phyloP scores from a whole-genome alignment of 1,140 invertebrate genomes.

The Atta texana region DNA sequence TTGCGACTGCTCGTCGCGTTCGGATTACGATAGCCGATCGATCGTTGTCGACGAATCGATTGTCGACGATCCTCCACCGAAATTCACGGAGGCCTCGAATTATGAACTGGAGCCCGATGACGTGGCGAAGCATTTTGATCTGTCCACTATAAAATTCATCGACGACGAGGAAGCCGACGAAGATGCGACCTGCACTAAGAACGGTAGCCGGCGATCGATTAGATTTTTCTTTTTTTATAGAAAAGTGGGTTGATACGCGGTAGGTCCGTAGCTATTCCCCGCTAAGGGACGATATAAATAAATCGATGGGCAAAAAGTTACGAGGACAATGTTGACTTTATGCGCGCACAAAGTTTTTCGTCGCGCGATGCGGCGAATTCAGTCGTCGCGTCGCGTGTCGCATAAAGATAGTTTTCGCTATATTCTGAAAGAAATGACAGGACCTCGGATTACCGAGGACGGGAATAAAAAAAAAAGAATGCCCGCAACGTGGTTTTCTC shows the following conservation, averaged over 20 bases:
- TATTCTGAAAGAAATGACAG: neutral
- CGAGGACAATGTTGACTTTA: slow-evolving; percentile 42
- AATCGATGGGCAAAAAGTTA: slow-evolving; percentile 54
- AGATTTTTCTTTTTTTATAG: slow-evolving; percentile 62
- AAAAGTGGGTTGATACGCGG: slow-evolving; percentile 54
- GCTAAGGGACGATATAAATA: slow-evolving; percentile 59
- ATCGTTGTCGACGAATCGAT: slow-evolving; percentile 68
- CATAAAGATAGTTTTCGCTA: neutral
- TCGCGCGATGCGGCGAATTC: neutral
- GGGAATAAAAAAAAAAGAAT: slow-evolving; percentile 10
- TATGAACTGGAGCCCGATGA: slow-evolving; percentile 68
- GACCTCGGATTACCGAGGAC: neutral
- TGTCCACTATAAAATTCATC: slow-evolving; percentile 83
- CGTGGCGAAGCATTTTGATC: slow-evolving; percentile 80
- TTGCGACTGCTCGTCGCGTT: slow-evolving; percentile 74
- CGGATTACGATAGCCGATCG: slow-evolving; percentile 69
- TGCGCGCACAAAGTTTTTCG: slow-evolving; percentile 18
- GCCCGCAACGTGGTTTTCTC: neutral
- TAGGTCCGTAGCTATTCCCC: slow-evolving; percentile 52
- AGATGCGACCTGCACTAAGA: slow-evolving; percentile 21
- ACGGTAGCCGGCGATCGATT: slow-evolving; percentile 61
- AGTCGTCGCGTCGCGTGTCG: neutral
- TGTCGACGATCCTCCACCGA: slow-evolving; percentile 63
- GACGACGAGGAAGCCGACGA: slow-evolving; percentile 81
- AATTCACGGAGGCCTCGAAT: slow-evolving; percentile 57